Conservation (phyloP, 2,888 invertebrate genomes). For the Tubulanus polymorphus region DNA sequence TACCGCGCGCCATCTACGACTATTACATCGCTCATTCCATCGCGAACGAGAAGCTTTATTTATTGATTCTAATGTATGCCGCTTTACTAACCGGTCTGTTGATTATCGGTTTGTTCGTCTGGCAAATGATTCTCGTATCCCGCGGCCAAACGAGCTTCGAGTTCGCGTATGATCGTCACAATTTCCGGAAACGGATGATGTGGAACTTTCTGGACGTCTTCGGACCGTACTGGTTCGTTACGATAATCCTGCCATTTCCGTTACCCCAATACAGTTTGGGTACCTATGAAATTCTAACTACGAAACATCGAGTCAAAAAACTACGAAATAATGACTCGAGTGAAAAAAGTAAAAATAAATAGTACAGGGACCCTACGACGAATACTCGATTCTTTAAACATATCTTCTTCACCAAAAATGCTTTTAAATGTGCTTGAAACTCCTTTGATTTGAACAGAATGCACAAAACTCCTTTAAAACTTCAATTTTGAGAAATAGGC, state of each 20-base stretch:
- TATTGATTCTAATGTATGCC: constrained; percentile 28
- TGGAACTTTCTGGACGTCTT: constrained; percentile 23
- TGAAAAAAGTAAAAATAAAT: too few species aligned
- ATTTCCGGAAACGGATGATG: constrained; percentile 7
- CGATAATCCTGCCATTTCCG: constrained; percentile 24
- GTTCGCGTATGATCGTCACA: constrained; percentile 21
- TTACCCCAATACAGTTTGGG: too few species aligned
- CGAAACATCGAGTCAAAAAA: too few species aligned
- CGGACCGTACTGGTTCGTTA: constrained; percentile 22
- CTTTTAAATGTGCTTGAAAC: too few species aligned
- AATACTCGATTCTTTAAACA: too few species aligned
- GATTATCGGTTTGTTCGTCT: constrained; percentile 26
- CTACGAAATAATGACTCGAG: too few species aligned
- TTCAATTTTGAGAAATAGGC: too few species aligned
- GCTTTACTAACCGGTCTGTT: constrained; percentile 26
- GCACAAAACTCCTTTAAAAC: too few species aligned
- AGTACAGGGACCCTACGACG: too few species aligned
- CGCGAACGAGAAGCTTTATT: constrained; percentile 19
- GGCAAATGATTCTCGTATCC: constrained; percentile 23
- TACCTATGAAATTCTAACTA: too few species aligned
- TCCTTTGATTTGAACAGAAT: too few species aligned
- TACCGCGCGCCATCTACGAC: constrained; percentile 27
- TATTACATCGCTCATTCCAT: constrained; percentile 25
- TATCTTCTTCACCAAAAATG: too few species aligned
- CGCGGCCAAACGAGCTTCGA: constrained; percentile 40